Evolutionary conservation across 2,797 vertebrate species (phyloP).

Genomic region (Tolypeutes matacus): DNA sequence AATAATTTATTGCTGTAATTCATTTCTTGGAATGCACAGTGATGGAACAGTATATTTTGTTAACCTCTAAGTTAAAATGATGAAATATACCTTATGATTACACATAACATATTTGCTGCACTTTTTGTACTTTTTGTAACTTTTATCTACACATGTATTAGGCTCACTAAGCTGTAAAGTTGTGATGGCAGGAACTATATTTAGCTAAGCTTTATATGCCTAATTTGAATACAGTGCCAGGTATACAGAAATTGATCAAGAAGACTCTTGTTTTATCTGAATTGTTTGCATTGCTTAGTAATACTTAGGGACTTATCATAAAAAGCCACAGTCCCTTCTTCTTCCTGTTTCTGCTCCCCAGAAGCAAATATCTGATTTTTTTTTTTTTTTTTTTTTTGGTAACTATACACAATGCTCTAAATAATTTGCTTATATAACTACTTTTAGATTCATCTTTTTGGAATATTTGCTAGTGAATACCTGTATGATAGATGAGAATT

Average conservation of each 20-base stretch:
- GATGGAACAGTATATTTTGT: not conserved
- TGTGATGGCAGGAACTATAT: not conserved
- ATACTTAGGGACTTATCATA: too few relatives aligned
- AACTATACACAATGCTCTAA: too few relatives aligned
- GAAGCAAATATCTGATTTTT: too few relatives aligned
- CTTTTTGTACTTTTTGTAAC: not conserved
- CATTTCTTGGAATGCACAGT: not conserved
- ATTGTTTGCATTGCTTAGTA: not conserved
- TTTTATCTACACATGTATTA: not conserved
- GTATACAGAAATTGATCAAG: not conserved
- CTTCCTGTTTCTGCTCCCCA: too few relatives aligned
- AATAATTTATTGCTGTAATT: not conserved
- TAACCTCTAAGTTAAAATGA: constrained; percentile 21
- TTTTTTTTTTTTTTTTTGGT: too few relatives aligned
- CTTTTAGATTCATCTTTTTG: too few relatives aligned
- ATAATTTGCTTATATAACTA: too few relatives aligned
- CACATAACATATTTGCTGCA: not conserved
- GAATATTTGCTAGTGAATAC: too few relatives aligned
- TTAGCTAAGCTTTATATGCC: not conserved
- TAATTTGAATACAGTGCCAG: not conserved
- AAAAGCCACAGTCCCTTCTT: too few relatives aligned
- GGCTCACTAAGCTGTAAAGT: not conserved
- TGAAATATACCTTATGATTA: not conserved
- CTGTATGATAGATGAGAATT: too few relatives aligned
- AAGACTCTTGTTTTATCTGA: not conserved